A percentile compares a stretch with the other conserved stretches of the same genome.
Evolutionary conservation across 2,113 vertebrate genomes (phyloP).

Genomic region (Elgaria multicarinata): DNA sequence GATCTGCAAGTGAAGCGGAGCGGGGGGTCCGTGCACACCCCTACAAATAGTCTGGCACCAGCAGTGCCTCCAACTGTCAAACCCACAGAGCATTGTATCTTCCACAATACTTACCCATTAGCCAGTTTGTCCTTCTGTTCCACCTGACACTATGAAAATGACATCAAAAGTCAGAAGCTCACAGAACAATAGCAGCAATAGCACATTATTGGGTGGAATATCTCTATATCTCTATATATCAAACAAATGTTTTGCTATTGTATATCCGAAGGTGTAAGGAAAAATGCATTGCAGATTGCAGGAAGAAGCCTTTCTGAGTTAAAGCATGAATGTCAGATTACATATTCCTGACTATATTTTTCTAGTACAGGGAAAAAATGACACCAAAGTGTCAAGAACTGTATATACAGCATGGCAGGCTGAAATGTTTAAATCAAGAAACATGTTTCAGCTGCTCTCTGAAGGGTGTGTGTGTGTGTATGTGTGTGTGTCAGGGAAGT

Average conservation of each 20-base stretch:
- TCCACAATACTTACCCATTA: not conserved
- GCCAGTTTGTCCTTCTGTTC: not conserved
- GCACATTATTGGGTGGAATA: not conserved
- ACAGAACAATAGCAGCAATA: conserved; percentile 46
- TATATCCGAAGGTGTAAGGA: conserved; percentile 23
- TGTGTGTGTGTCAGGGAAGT: not conserved
- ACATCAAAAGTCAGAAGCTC: not conserved
- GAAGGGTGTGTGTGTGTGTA: not conserved
- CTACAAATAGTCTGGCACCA: too few relatives aligned
- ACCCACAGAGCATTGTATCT: not conserved
- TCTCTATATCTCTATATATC: too few relatives aligned
- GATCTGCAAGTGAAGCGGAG: too few relatives aligned
- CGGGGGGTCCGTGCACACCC: too few relatives aligned
- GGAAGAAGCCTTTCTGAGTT: not conserved
- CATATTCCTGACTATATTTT: conserved; percentile 34
- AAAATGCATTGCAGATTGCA: not conserved
- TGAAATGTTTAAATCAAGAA: conserved; percentile 16
- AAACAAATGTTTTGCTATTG: not conserved
- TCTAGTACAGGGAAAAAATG: conserved; percentile 28
- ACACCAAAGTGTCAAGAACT: not conserved
- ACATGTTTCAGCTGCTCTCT: not conserved
- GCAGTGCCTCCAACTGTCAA: not conserved
- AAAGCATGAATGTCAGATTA: conserved; percentile 20
- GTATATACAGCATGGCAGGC: conserved; percentile 24
- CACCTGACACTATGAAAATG: not conserved